Evolutionary conservation across 2,113 vertebrate species (phyloP).

Genomic region (Prietella phreatophila): DNA sequence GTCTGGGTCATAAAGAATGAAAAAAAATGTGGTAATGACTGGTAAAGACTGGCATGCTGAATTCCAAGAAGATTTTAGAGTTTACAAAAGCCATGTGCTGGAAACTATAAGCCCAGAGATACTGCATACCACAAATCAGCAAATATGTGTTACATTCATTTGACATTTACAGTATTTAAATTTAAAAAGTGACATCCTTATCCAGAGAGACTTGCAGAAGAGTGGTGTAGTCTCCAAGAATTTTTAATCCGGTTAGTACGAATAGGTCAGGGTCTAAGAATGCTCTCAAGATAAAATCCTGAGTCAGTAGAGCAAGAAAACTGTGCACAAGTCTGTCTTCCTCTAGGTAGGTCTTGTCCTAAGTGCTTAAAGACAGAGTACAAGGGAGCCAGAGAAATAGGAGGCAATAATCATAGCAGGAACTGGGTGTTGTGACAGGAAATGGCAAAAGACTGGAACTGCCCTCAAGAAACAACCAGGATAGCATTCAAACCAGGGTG

Average conservation of each 20-base stretch:
- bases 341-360: not conserved
- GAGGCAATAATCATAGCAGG: not conserved
- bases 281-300: not conserved
- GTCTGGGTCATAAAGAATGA: conserved; percentile 3
- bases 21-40: not conserved
- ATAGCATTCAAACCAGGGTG: not conserved
- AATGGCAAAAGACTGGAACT: conserved; percentile 52
- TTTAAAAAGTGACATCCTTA: not conserved
- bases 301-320: not conserved
- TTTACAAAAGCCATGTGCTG: not conserved
- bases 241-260: not conserved
- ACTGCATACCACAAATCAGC: conserved; percentile 46
- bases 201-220: not conserved
- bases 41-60: not conserved
- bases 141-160: not conserved
- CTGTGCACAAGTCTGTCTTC: not conserved
- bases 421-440: conserved; percentile 54
- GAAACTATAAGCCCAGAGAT: conserved; percentile 53
- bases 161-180: not conserved
- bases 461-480: not conserved
- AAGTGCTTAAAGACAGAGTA: not conserved
- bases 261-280: not conserved
- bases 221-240: not conserved
- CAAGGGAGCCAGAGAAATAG: conserved; percentile 35
- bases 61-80: not conserved